Evolutionary conservation across 1,140 invertebrate genomes (phyloP).

Genomic region (Drosophila tropicalis): DNA sequence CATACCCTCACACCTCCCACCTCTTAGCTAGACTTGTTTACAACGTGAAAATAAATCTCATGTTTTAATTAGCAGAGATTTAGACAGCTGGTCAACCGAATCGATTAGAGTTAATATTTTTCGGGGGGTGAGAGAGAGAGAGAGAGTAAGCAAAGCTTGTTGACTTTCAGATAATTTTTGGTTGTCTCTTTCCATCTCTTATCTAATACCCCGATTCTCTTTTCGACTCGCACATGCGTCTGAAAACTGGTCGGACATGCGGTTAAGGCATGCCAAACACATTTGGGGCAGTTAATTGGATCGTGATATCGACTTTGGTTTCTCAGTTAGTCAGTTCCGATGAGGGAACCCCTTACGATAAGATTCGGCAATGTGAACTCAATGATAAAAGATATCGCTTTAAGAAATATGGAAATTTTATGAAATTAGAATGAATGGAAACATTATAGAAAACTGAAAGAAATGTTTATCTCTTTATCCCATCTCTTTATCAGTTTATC

Average conservation of each 20-base stretch:
- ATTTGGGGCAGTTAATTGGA: not conserved
- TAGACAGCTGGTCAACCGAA: conserved; percentile 12
- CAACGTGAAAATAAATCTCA: conserved; percentile 10
- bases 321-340: not conserved
- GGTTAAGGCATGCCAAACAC: not conserved
- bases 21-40: not conserved
- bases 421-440: not conserved
- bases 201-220: conserved; percentile 2
- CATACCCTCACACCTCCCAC: not conserved
- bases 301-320: not conserved
- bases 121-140: not conserved
- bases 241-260: conserved; percentile 1
- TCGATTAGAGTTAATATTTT: conserved; percentile 11
- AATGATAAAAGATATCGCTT: not conserved
- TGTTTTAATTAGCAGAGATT: conserved; percentile 12
- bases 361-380: not conserved
- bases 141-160: not conserved
- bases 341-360: not conserved
- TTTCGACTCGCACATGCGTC: not conserved
- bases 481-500: too few species aligned
- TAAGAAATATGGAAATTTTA: not conserved
- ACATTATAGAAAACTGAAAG: not conserved
- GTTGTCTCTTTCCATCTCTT: not conserved
- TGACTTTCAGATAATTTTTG: conserved; percentile 2
- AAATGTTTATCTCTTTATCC: too few species aligned